Conservation (phyloP, 2,888 invertebrate genomes). For the Pandemis heparana region DNA sequence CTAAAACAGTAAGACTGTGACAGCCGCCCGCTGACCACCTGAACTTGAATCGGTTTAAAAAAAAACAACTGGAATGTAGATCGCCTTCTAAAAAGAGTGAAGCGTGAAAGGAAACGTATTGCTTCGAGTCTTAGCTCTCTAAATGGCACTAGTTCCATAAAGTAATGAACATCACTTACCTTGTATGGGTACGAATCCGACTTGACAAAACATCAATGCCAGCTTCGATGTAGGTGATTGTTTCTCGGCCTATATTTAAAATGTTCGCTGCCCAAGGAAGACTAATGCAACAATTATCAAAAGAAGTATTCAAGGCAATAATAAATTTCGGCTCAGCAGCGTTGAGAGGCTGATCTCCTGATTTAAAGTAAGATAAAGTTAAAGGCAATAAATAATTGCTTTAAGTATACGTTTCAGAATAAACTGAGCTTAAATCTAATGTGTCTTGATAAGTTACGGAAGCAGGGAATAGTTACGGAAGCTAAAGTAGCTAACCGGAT, state of each 20-base stretch:
- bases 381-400: constrained; percentile 32
- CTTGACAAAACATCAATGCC: constrained; percentile 22
- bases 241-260: constrained; percentile 25
- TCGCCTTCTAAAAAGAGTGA: constrained; percentile 67
- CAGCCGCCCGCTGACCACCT: constrained; percentile 49
- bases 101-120: constrained; percentile 62
- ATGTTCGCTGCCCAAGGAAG: constrained; percentile 26
- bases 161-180: constrained; percentile 35
- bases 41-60: constrained; percentile 59
- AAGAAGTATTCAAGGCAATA: constrained; percentile 25
- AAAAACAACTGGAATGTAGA: constrained; percentile 66
- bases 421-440: constrained; percentile 10
- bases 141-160: constrained; percentile 39
- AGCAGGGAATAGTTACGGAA: not conserved
- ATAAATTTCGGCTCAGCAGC: constrained; percentile 14
- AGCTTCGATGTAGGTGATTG: constrained; percentile 10
- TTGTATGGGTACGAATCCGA: constrained; percentile 19
- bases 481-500: not conserved
- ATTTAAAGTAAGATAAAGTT: constrained; percentile 38
- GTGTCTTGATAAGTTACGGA: not conserved
- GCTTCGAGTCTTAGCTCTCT: constrained; percentile 28
- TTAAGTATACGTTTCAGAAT: constrained; percentile 13
- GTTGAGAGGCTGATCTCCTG: constrained; percentile 31
- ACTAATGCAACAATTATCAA: constrained; percentile 36
- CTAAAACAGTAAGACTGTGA: constrained; percentile 24